Conservation (phyloP, 2,797 vertebrate genomes). For the Alectoris magna region DNA sequence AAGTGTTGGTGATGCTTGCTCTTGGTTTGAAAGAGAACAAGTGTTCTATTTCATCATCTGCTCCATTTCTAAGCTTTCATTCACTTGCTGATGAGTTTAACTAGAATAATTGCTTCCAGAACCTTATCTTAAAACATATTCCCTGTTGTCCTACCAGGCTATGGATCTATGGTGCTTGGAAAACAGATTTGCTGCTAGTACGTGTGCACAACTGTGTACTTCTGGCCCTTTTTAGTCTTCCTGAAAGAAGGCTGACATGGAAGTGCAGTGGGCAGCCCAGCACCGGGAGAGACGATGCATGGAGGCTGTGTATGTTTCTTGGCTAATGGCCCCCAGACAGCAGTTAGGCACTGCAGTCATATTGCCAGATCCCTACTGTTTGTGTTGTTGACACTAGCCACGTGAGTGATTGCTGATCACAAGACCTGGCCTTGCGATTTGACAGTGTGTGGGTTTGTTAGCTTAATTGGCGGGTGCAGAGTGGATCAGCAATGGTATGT, state of each 20-base stretch:
- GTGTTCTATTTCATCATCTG: background rate
- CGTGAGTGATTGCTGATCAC: fast-evolving
- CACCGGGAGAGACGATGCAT: background rate
- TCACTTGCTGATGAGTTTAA: background rate
- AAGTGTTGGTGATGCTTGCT: background rate
- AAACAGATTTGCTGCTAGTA: constrained; percentile 33
- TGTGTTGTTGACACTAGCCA: background rate
- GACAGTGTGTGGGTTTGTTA: background rate
- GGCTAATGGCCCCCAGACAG: constrained; percentile 11
- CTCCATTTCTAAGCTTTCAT: background rate
- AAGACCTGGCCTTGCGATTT: background rate
- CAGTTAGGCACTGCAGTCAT: background rate
- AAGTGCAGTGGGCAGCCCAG: background rate
- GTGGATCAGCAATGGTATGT: background rate
- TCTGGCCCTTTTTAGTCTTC: background rate
- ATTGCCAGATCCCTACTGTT: background rate
- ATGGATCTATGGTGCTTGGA: background rate
- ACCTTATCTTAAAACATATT: background rate
- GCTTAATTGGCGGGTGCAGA: background rate
- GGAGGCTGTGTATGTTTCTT: background rate
- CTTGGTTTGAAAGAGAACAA: background rate
- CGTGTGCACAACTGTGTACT: constrained; percentile 42
- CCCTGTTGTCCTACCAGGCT: background rate
- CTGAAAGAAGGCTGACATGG: background rate
- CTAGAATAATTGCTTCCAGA: background rate